A percentile compares a stretch with the other conserved stretches of the same genome.
These are phyloP conservation scores for Platichthys stellatus DNA, from an alignment of 2,113 vertebrate species.

Conservation along the genomic window DNA sequence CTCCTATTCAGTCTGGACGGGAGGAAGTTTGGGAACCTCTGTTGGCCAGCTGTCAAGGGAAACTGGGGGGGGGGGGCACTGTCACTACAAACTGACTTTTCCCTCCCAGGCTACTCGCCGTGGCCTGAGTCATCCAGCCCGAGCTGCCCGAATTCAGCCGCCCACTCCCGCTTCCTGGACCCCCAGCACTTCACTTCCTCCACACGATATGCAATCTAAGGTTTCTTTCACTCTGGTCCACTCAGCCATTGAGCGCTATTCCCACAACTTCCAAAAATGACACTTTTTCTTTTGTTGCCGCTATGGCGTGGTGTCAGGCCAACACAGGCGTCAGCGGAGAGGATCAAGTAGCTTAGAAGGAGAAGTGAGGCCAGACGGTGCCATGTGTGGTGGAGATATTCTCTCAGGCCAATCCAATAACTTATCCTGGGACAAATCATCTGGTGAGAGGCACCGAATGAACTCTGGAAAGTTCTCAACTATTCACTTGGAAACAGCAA, in stretches of 20 bases:
- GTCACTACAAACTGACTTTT: slow-evolving; percentile 36
- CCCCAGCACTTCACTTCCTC: too few relatives aligned
- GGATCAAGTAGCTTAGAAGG: slow-evolving; percentile 10
- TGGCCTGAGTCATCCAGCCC: neutral
- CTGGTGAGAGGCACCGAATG: neutral
- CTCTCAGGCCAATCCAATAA: slow-evolving; percentile 14
- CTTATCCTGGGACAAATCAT: neutral
- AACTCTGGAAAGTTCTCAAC: slow-evolving; percentile 3
- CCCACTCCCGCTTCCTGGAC: slow-evolving; percentile 23
- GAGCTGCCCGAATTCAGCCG: slow-evolving; percentile 23
- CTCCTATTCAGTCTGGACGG: slow-evolving; percentile 57
- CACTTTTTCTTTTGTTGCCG: too few relatives aligned
- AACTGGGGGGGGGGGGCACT: slow-evolving; percentile 1
- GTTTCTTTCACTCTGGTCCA: slow-evolving; percentile 11
- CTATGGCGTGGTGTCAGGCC: too few relatives aligned
- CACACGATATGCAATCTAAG: slow-evolving; percentile 20
- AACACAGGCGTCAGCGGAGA: neutral
- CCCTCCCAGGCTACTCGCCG: slow-evolving; percentile 8
- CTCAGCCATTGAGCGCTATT: neutral
- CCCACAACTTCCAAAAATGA: neutral
- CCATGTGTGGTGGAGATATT: slow-evolving; percentile 9
- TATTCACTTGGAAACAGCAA: neutral
- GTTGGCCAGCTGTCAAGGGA: slow-evolving; percentile 64
- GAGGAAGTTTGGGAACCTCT: slow-evolving; percentile 70
- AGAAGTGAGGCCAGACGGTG: slow-evolving; percentile 1